These are phyloP conservation scores for Rugalucina vietnamica DNA, from an alignment of 2,888 invertebrate genomes.

Conservation along the genomic window DNA sequence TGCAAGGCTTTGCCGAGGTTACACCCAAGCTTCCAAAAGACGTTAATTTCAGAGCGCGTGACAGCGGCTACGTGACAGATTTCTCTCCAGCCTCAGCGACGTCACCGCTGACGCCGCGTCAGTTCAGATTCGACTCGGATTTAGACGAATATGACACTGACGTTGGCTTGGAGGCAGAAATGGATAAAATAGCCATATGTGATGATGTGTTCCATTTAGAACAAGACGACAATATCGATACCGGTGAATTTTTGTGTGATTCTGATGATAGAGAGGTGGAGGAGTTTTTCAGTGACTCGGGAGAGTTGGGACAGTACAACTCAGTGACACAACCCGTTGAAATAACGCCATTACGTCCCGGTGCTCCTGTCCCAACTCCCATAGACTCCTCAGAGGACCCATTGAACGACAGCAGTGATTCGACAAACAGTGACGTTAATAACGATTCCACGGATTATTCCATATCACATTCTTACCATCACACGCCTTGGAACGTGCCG, in stretches of 20 bases:
- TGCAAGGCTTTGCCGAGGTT: background rate
- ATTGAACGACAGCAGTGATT: background rate
- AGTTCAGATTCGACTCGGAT: conserved; percentile 71
- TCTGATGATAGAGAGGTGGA: conserved; percentile 64
- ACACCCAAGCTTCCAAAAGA: background rate
- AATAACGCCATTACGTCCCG: conserved; percentile 37
- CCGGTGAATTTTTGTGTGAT: conserved; percentile 34
- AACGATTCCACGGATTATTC: conserved; percentile 3
- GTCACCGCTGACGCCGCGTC: conserved; percentile 30
- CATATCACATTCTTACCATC: conserved; percentile 42
- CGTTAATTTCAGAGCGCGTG: conserved; percentile 40
- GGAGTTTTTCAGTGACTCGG: conserved; percentile 48
- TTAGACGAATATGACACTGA: background rate
- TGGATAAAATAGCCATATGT: conserved; percentile 24
- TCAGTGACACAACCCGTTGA: conserved; percentile 46
- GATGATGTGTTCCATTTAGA: conserved; percentile 48
- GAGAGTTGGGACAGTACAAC: conserved; percentile 6
- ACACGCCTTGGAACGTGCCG: conserved; percentile 32
- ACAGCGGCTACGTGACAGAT: conserved; percentile 78
- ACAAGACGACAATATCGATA: background rate
- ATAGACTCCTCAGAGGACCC: conserved; percentile 22
- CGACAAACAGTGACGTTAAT: background rate
- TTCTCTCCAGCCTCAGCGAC: conserved; percentile 72
- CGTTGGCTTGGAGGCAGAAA: conserved; percentile 6
- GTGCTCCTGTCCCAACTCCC: conserved; percentile 45